Percentiles rank a stretch among this genome's conserved stretches.
These are phyloP conservation scores for Rousettus madagascariensis DNA, from an alignment of 2,797 vertebrate species.

Conservation along the genomic window DNA sequence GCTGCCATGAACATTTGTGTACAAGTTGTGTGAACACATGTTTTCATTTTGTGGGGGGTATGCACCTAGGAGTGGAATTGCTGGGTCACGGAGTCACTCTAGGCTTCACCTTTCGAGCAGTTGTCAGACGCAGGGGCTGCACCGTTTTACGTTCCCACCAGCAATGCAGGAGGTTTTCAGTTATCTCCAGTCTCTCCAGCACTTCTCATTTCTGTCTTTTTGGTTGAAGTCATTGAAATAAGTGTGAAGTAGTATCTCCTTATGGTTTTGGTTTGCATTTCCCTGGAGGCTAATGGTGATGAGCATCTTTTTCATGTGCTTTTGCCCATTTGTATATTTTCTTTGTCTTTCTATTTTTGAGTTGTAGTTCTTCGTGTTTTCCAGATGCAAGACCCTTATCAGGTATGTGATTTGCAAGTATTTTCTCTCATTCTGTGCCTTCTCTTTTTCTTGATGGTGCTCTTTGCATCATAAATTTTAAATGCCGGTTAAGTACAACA, in stretches of 20 bases:
- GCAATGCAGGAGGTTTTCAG: rapidly evolving
- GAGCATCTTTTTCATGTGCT: neutral
- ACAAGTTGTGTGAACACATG: neutral
- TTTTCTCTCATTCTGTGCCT: neutral
- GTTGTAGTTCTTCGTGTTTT: neutral
- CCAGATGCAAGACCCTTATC: neutral
- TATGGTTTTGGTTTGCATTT: neutral
- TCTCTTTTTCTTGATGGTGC: neutral
- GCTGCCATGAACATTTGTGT: neutral
- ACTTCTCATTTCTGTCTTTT: neutral
- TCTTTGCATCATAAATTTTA: neutral
- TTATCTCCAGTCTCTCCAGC: neutral
- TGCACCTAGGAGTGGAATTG: neutral
- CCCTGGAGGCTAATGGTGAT: rapidly evolving
- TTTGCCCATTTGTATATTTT: neutral
- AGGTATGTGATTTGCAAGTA: neutral
- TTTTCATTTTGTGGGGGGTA: neutral
- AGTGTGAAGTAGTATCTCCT: neutral
- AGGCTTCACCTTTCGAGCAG: neutral
- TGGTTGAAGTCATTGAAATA: neutral
- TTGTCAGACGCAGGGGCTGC: neutral
- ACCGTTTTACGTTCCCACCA: rapidly evolving
- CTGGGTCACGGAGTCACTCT: neutral
- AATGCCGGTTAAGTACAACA: neutral
- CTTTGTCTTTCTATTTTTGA: neutral